phyloP scores from a whole-genome alignment of 2,797 vertebrate genomes.

The Simalia tracyae region DNA sequence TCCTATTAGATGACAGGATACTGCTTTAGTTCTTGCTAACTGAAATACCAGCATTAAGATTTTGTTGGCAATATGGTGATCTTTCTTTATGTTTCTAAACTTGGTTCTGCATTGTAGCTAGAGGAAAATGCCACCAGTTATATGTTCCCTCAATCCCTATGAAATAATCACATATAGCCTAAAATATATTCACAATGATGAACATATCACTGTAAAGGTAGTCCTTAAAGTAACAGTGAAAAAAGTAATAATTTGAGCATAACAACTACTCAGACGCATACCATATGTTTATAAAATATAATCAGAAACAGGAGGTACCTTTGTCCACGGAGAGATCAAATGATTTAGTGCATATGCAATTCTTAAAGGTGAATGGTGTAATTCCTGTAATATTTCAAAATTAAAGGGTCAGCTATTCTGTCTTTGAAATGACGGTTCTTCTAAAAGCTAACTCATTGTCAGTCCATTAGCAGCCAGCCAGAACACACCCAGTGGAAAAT shows the following conservation, averaged over 20 bases:
- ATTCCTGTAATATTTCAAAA: conserved; percentile 66
- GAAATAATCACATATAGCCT: conserved; percentile 38
- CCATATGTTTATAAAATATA: conserved; percentile 40
- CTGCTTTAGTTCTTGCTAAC: neutral
- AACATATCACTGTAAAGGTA: neutral
- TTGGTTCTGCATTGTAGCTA: neutral
- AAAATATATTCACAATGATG: conserved; percentile 32
- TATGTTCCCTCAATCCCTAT: neutral
- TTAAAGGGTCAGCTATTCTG: conserved; percentile 63
- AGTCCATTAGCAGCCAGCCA: conserved; percentile 64
- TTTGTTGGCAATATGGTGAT: neutral
- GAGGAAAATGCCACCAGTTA: neutral
- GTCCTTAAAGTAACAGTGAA: conserved; percentile 48
- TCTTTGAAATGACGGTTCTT: conserved; percentile 55
- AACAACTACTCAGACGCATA: conserved; percentile 51
- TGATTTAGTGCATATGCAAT: conserved; percentile 62
- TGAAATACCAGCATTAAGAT: neutral
- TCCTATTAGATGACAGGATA: neutral
- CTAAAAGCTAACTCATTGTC: conserved; percentile 63
- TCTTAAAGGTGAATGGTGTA: conserved; percentile 68
- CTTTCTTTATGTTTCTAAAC: neutral
- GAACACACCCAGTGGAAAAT: conserved; percentile 66
- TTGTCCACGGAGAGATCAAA: conserved; percentile 52
- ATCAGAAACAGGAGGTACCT: conserved; percentile 19
- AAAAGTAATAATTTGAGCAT: conserved; percentile 36